Evolutionary conservation across 2,113 vertebrate genomes (phyloP).

Genomic region (Oncorhynchus kisutch): DNA sequence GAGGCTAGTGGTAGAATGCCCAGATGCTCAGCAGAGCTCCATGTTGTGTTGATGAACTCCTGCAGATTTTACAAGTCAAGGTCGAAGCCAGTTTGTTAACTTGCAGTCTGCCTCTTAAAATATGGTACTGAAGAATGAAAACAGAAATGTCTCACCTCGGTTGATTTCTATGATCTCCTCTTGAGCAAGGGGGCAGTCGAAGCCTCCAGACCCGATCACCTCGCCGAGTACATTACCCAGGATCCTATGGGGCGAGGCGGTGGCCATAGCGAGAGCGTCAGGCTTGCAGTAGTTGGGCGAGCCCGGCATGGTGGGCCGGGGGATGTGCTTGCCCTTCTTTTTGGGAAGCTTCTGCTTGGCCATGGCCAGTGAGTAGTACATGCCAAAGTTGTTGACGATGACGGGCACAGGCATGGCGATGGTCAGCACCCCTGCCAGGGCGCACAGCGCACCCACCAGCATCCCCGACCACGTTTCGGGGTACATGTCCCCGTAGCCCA

Average conservation of each 20-base stretch:
- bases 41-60: not conserved
- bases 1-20: not conserved
- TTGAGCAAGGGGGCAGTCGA: slow-evolving; percentile 88
- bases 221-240: slow-evolving; percentile 79
- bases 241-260: slow-evolving; percentile 80
- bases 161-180: slow-evolving; percentile 95
- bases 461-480: slow-evolving; percentile 96
- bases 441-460: slow-evolving; percentile 92
- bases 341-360: slow-evolving; percentile 97
- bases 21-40: slow-evolving; percentile 1
- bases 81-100: not conserved
- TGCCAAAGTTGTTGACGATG: slow-evolving; percentile 97
- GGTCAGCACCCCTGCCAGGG: slow-evolving; percentile 92
- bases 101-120: not conserved
- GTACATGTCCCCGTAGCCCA: slow-evolving; percentile 97
- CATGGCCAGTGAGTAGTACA: slow-evolving; percentile 97
- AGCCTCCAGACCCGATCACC: slow-evolving; percentile 70
- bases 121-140: not conserved
- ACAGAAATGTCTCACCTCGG: slow-evolving; percentile 70
- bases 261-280: slow-evolving; percentile 79
- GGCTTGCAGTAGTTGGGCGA: slow-evolving; percentile 93
- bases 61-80: not conserved
- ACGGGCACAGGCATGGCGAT: slow-evolving; percentile 98
- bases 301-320: slow-evolving; percentile 86
- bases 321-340: slow-evolving; percentile 96